Percentiles rank a stretch among this genome's conserved stretches.
These are phyloP conservation scores for Eudyptes chrysolophus DNA, from an alignment of 2,113 vertebrate genomes.

Conservation along the genomic window DNA sequence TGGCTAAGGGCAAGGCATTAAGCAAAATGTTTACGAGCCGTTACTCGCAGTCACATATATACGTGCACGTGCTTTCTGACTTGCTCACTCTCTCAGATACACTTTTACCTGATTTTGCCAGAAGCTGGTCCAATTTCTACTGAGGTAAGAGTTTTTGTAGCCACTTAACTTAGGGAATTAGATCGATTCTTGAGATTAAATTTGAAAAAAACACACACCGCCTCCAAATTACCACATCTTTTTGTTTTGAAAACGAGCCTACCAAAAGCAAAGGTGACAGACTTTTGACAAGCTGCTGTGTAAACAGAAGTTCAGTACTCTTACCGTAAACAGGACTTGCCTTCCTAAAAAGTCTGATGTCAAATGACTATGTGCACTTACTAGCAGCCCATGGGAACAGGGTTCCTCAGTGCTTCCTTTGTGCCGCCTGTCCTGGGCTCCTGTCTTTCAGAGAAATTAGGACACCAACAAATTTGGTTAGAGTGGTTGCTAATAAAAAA, in stretches of 20 bases:
- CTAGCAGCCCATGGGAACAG: neutral
- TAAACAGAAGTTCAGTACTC: neutral
- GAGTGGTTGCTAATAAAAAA: neutral
- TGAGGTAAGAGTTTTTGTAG: fast-evolving
- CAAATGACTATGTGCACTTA: neutral
- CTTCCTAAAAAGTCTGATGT: neutral
- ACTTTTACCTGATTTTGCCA: neutral
- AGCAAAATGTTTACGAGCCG: neutral
- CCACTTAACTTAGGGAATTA: fast-evolving
- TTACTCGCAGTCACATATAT: fast-evolving
- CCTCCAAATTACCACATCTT: neutral
- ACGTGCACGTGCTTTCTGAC: fast-evolving
- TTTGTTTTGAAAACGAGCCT: neutral
- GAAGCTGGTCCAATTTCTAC: neutral
- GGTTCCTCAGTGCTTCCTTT: neutral
- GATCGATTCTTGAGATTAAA: neutral
- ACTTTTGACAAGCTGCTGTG: neutral
- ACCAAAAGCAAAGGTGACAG: neutral
- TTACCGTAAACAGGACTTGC: neutral
- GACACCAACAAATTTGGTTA: neutral
- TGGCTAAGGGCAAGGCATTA: neutral
- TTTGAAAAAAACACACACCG: fast-evolving
- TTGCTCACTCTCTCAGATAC: neutral
- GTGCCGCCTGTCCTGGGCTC: neutral
- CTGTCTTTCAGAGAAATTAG: neutral